phyloP scores from a whole-genome alignment of 2,797 vertebrate species.

The Eulemur mongoz region DNA sequence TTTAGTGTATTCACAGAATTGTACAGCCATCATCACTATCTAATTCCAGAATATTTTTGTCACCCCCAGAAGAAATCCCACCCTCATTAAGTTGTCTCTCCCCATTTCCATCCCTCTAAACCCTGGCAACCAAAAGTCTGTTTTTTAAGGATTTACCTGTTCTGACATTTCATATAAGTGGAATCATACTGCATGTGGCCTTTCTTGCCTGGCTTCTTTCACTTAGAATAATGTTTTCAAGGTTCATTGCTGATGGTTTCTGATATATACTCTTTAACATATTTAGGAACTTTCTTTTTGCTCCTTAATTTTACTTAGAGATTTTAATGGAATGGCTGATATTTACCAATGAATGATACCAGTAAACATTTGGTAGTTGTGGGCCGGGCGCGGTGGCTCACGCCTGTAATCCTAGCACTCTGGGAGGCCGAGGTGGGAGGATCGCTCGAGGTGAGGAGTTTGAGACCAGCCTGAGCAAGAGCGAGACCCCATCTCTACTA shows the following conservation, averaged over 20 bases:
- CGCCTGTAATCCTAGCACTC: no score
- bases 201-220: not conserved
- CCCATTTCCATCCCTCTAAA: not conserved
- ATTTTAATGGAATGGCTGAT: conserved; percentile 25
- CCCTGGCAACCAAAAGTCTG: not conserved
- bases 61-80: not conserved
- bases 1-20: not conserved
- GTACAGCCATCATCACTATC: not conserved
- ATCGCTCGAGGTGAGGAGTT: no score
- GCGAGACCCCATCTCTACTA: no score
- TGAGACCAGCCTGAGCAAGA: no score
- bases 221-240: not conserved
- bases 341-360: not conserved
- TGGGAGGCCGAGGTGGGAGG: no score
- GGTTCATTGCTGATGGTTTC: not conserved
- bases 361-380: not conserved
- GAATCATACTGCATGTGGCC: not conserved
- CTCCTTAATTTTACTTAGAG: conserved; percentile 25
- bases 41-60: conserved; percentile 6
- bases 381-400: no score
- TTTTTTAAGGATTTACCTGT: not conserved
- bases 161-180: not conserved
- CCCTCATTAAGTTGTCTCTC: not conserved
- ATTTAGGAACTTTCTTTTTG: not conserved
- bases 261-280: not conserved